Evolutionary conservation across 2,797 vertebrate genomes (phyloP).

Genomic region (Spheniscus humboldti): DNA sequence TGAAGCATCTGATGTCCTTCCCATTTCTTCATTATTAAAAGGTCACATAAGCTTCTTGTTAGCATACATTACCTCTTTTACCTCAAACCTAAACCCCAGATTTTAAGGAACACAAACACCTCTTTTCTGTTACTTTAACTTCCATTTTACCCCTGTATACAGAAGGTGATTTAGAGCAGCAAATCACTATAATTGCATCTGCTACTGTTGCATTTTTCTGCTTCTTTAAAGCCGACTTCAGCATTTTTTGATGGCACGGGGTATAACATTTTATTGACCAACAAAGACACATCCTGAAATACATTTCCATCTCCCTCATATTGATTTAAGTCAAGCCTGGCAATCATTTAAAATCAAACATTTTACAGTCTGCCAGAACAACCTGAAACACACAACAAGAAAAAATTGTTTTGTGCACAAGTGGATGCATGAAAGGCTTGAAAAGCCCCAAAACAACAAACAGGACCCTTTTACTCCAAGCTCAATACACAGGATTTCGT

Average conservation of each 20-base stretch:
- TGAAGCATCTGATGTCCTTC: background rate
- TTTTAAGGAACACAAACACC: background rate
- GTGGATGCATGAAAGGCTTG: background rate
- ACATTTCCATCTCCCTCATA: slow-evolving; percentile 49
- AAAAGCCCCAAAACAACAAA: background rate
- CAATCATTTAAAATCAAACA: slow-evolving; percentile 50
- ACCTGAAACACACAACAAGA: background rate
- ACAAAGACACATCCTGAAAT: slow-evolving; percentile 47
- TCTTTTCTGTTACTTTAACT: background rate
- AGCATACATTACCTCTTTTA: background rate
- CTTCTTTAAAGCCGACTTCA: slow-evolving; percentile 46
- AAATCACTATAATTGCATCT: slow-evolving; percentile 32
- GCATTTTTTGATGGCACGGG: slow-evolving; percentile 29
- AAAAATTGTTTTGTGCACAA: background rate
- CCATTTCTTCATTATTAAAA: background rate
- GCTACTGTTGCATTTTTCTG: background rate
- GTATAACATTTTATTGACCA: slow-evolving; percentile 59
- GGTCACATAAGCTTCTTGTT: background rate
- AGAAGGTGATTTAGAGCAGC: background rate
- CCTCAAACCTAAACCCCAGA: background rate
- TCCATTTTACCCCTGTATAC: background rate
- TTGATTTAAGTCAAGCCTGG: slow-evolving; percentile 43
- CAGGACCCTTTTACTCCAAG: background rate
- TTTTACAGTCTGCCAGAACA: background rate
- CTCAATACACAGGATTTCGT: background rate